Evolutionary conservation across 2,113 vertebrate species (phyloP).

Genomic region (Aix galericulata): DNA sequence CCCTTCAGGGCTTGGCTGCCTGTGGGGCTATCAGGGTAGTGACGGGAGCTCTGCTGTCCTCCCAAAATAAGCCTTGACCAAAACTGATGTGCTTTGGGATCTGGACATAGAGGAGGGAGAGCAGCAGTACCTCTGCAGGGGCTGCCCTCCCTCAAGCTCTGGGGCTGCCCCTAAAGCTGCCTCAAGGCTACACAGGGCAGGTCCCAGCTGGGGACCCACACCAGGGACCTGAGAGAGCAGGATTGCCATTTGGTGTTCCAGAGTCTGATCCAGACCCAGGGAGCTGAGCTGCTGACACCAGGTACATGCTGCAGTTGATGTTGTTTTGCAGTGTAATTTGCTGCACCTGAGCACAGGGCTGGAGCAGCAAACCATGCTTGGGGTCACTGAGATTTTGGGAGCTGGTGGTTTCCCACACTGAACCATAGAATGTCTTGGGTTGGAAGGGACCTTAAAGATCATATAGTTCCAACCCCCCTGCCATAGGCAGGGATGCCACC

Average conservation of each 20-base stretch:
- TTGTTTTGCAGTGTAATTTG: neutral
- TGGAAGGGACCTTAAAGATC: too few species aligned
- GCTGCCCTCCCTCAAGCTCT: neutral
- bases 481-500: too few species aligned
- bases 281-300: neutral
- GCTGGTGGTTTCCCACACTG: neutral
- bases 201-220: too few species aligned
- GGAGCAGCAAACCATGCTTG: neutral
- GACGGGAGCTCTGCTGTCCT: too few species aligned
- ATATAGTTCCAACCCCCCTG: too few species aligned
- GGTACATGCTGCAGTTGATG: accelerated
- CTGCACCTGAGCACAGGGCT: accelerated
- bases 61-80: neutral
- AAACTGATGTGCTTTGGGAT: neutral
- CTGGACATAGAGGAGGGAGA: neutral
- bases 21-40: too few species aligned
- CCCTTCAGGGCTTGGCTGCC: too few species aligned
- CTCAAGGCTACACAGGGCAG: neutral
- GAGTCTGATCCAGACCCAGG: accelerated
- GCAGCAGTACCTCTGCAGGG: neutral
- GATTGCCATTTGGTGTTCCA: neutral
- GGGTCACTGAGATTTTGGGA: accelerated
- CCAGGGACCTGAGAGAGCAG: too few species aligned
- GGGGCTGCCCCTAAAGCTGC: neutral
- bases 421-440: too few species aligned